Conservation (phyloP, 1,140 invertebrate genomes). For the Aphidius gifuensis region DNA sequence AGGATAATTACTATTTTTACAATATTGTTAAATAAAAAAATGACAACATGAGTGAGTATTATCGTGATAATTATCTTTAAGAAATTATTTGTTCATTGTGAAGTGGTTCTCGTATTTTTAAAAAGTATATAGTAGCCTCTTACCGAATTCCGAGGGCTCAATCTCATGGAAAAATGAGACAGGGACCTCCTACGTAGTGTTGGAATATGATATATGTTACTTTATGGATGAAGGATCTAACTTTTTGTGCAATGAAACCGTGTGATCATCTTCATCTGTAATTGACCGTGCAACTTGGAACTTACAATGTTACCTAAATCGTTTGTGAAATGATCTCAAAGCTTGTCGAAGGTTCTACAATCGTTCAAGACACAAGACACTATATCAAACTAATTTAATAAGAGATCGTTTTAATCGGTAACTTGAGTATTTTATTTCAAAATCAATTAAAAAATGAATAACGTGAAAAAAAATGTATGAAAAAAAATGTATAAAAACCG, state of each 20-base stretch:
- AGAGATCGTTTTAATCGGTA: slow-evolving; percentile 19
- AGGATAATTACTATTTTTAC: too few relatives aligned
- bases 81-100: too few relatives aligned
- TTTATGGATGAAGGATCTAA: background rate
- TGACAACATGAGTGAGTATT: too few relatives aligned
- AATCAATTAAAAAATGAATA: too few relatives aligned
- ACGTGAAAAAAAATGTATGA: too few relatives aligned
- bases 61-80: too few relatives aligned
- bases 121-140: slow-evolving; percentile 27
- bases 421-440: background rate
- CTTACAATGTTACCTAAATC: slow-evolving; percentile 9
- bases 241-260: background rate
- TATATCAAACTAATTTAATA: slow-evolving; percentile 26
- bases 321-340: slow-evolving; percentile 27
- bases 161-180: slow-evolving; percentile 30
- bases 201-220: slow-evolving; percentile 28
- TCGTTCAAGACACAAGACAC: slow-evolving; percentile 29
- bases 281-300: slow-evolving; percentile 27
- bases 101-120: too few relatives aligned
- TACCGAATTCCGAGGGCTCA: slow-evolving; percentile 31
- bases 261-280: slow-evolving; percentile 34
- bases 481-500: too few relatives aligned
- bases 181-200: slow-evolving; percentile 31
- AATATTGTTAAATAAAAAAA: too few relatives aligned
- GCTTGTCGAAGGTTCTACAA: slow-evolving; percentile 21